Conservation (phyloP, 2,113 vertebrate genomes). For the Epinephelus lanceolatus region DNA sequence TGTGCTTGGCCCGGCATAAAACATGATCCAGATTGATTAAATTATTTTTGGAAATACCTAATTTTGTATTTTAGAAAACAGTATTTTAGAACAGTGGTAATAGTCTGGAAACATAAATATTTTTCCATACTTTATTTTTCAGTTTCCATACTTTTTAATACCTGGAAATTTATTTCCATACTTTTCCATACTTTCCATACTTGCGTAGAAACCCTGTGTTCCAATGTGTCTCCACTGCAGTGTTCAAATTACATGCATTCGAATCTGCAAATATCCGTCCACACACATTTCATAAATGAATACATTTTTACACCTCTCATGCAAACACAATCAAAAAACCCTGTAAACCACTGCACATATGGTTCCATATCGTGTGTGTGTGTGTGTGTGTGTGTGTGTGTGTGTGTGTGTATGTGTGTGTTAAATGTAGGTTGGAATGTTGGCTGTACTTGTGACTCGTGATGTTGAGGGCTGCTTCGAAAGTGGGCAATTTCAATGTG, state of each 20-base stretch:
- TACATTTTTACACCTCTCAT: background rate
- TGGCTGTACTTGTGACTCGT: background rate
- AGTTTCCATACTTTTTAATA: no score
- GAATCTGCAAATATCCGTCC: background rate
- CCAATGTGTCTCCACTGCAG: background rate
- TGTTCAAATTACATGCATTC: background rate
- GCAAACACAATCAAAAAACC: constrained; percentile 4
- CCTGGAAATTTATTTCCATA: no score
- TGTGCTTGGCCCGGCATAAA: no score
- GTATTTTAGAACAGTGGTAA: no score
- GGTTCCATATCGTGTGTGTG: background rate
- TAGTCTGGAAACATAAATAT: no score
- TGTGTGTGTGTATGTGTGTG: background rate
- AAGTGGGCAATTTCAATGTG: background rate
- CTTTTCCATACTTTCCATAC: no score
- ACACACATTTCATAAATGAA: background rate
- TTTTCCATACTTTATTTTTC: no score
- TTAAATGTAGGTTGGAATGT: background rate
- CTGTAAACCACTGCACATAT: background rate
- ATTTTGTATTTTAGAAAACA: no score
- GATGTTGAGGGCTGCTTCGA: constrained; percentile 3
- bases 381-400: background rate
- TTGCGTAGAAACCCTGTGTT: no score
- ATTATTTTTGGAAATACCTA: no score
- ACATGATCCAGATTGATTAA: no score